A percentile compares a stretch with the other conserved stretches of the same genome.
These are phyloP conservation scores for Myiopsitta monachus DNA, from an alignment of 2,113 vertebrate species.

Conservation along the genomic window DNA sequence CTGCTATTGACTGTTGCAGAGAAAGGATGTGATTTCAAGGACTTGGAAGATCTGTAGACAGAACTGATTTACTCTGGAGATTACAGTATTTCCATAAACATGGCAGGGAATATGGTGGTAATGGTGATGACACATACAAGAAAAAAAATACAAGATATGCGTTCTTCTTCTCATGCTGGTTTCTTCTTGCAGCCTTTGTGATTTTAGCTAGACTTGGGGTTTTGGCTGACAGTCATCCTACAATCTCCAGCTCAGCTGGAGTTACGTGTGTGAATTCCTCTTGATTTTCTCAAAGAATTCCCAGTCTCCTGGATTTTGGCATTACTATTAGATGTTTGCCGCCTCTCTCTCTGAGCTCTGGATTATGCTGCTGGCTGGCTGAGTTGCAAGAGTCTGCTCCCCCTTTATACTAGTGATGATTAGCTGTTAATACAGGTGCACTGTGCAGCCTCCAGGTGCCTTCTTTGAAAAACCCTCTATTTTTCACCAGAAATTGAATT, in stretches of 20 bases:
- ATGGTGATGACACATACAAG: not conserved
- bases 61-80: constrained; percentile 23
- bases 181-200: constrained; percentile 9
- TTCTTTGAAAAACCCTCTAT: not conserved
- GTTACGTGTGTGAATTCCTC: not conserved
- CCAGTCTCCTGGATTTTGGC: constrained; percentile 3
- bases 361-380: not conserved
- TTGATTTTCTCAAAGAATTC: constrained; percentile 26
- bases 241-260: constrained; percentile 15
- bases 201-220: not conserved
- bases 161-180: not conserved
- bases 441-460: not conserved
- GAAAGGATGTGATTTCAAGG: constrained; percentile 14
- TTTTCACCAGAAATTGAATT: not conserved
- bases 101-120: not conserved
- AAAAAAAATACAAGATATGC: not conserved
- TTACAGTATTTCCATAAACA: not conserved
- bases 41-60: constrained; percentile 7
- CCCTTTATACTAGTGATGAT: not conserved
- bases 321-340: not conserved
- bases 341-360: not conserved
- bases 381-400: not conserved
- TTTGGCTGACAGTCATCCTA: not conserved
- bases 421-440: constrained; percentile 11
- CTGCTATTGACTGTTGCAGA: constrained; percentile 4